Evolutionary conservation across 1,140 invertebrate genomes (phyloP), one percentile per base, ranked within the genome.

Genomic region (Drosophila ananassae): DNA sequence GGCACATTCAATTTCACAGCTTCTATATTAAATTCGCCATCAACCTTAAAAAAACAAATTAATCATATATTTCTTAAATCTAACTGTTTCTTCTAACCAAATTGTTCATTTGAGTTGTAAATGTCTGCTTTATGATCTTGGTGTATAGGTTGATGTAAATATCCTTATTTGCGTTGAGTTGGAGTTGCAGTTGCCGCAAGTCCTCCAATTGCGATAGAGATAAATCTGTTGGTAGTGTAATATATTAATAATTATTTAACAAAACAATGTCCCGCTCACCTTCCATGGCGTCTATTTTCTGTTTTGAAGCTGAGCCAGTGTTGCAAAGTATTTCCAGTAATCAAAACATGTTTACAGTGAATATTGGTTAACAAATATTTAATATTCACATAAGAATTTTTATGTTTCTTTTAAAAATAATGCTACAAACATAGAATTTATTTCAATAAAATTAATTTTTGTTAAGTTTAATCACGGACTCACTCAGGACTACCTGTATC

Each of bases 21-120:
- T 2, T 59, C 21, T 44, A 73, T 44, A 28, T 66, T 52, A 2
- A 75, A 89, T 6, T 87, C 83, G 13, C 64, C 46, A 3, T 73
- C 48, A 3, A 87, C 50, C 81, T 85, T 24, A 24, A 22, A 13
- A 3, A 12, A 1, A 58, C 10, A 5, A 39, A 8, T 21, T 22
- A 25, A 4, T n/a, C 10, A 0, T 1, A 4, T 3, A 37, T n/a
- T 10, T 37, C 10, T 37, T 12, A 37, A 3, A 37, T 37, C n/a
- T 34, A 9, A 12, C 2, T 10, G 5, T 25, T 28, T 12, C 4
- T 3, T 12, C 41, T 10, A 66, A 78, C 82, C 66, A 89, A 72
- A 44, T 89, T 67, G 28, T 72, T 78, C 1, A 85, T 59, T 2
- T 85, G 78, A 1, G 58, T 44, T 46, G 67, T 89, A 10, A 63